Conservation (phyloP, 2,113 vertebrate species). For the Sorex fumeus region DNA sequence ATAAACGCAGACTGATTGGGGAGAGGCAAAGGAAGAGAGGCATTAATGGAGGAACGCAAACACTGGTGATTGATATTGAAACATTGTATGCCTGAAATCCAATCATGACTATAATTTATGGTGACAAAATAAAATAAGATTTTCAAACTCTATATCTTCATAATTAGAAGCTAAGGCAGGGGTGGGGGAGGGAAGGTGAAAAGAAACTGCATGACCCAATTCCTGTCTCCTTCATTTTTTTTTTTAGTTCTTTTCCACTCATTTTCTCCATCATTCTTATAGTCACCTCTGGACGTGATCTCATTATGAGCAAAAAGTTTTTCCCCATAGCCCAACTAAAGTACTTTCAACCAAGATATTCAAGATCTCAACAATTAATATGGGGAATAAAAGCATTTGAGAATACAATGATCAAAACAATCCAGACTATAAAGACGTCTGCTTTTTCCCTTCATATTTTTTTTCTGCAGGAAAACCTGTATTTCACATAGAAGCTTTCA, state of each 20-base stretch:
- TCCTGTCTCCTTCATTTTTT: background rate
- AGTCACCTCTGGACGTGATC: background rate
- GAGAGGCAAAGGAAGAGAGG: too few relatives aligned
- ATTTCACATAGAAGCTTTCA: constrained; percentile 55
- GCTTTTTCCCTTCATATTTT: background rate
- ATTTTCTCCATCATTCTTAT: background rate
- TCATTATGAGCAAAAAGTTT: background rate
- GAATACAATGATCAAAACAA: constrained; percentile 60
- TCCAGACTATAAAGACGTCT: background rate
- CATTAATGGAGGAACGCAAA: too few relatives aligned
- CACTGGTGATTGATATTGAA: too few relatives aligned
- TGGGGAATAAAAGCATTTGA: constrained; percentile 15
- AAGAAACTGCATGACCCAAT: background rate
- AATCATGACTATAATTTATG: too few relatives aligned
- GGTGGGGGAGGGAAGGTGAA: background rate
- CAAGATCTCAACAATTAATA: constrained; percentile 59
- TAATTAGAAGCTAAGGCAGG: background rate
- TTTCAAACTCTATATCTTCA: background rate
- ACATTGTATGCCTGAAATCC: too few relatives aligned
- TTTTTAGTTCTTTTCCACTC: background rate
- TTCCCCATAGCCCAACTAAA: background rate
- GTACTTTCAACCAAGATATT: constrained; percentile 31
- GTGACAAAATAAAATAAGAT: too few relatives aligned
- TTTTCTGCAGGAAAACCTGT: constrained; percentile 51
- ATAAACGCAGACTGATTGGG: too few relatives aligned